Evolutionary conservation across 1,140 invertebrate species (phyloP), one percentile per base, ranked within the genome.

Genomic region (Drosophila navojoa): DNA sequence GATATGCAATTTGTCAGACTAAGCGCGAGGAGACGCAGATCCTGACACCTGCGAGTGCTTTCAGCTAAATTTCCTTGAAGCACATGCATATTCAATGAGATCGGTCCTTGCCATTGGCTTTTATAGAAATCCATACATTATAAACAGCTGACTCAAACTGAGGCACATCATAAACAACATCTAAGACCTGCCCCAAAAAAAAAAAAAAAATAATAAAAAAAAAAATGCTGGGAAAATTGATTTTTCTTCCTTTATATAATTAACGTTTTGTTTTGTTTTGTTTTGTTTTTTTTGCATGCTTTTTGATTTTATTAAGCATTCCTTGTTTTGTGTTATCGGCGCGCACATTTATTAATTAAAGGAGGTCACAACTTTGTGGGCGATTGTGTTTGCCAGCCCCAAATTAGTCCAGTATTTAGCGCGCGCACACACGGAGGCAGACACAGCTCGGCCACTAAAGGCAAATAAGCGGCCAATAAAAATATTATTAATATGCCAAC

Each of bases 391-490:
- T 72, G 80, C 49, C 60, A 35, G 60, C 49, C 54, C 53, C 53
- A 68, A 67, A 63, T 66, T 68, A 62, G 57, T 62, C 40, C 29
- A 52, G 63, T 76, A 61, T 79, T 50, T 53, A 66, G 57, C 47
- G 42, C 35, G 60, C 61, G 55, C 52, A 72, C 29, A 25, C 22
- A 54, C 57, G 57, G 35, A 58, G 15, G 44, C n/a, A 49, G 32
- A 42, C 16, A 47, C 4, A 42, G 22, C 9, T 40, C 2, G 25
- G 47, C 62, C 54, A 27, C 70, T 49, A 47, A 79, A 86, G 76
- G 79, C 84, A 89, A 87, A 87, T 82, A 89, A 77, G 79, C 76
- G 82, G 69, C 69, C 76, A 89, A 84, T 87, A 87, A 89, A 87
- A 87, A 73, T 89, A 87, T 87, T 87, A 89, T 82, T 87, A 87